These are phyloP conservation scores for Oscheius sp. DNA, from an alignment of 2,888 invertebrate species.

Conservation along the genomic window DNA sequence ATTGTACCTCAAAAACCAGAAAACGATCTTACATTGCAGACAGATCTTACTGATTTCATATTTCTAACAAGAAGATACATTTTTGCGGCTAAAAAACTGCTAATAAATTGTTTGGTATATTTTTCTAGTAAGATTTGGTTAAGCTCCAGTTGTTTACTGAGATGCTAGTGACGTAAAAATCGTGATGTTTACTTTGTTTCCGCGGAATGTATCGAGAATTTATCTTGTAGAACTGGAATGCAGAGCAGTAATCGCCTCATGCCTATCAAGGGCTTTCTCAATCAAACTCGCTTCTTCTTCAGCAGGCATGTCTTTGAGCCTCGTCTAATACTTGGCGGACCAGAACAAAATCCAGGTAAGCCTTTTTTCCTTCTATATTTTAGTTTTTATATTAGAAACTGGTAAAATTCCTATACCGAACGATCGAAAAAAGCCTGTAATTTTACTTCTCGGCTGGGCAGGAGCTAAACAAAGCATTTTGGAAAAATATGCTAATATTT, in stretches of 20 bases:
- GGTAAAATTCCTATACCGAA: background rate
- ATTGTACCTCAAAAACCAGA: no score
- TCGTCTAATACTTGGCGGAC: slow-evolving; percentile 11
- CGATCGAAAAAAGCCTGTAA: slow-evolving; percentile 44
- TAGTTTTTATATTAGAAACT: background rate
- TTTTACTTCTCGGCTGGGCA: slow-evolving; percentile 51
- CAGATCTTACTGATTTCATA: no score
- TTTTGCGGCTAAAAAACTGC: no score
- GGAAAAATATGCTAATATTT: slow-evolving; percentile 51
- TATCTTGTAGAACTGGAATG: background rate
- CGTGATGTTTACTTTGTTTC: background rate
- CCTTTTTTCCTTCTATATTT: background rate
- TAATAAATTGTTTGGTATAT: no score
- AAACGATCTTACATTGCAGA: no score
- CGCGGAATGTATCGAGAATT: background rate
- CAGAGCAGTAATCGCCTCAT: slow-evolving; percentile 2
- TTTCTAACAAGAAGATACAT: no score
- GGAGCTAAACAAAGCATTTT: slow-evolving; percentile 49
- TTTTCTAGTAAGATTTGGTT: no score
- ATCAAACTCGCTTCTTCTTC: slow-evolving; percentile 18
- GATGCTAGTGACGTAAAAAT: no score
- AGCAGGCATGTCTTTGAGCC: slow-evolving; percentile 30
- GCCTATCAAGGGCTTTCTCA: background rate
- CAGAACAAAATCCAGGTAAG: background rate
- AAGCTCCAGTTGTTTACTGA: no score